These are phyloP conservation scores for Neosilurus hyrtlii DNA, from an alignment of 2,797 vertebrate genomes.

Conservation along the genomic window DNA sequence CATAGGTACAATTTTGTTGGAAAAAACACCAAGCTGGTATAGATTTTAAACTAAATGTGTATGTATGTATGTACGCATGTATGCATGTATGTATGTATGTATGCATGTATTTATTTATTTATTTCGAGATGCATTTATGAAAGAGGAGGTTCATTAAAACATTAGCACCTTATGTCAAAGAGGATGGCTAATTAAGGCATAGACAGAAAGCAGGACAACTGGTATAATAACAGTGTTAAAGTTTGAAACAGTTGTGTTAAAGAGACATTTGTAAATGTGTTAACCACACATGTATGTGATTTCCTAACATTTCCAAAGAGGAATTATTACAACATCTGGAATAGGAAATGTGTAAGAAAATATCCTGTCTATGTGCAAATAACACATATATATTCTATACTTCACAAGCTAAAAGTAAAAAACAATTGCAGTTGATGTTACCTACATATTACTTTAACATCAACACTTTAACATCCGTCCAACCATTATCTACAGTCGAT, in stretches of 20 bases:
- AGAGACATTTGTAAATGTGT: not conserved
- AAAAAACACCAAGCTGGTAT: not conserved
- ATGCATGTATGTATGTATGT: too few relatives aligned
- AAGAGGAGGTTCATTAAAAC: constrained; percentile 38
- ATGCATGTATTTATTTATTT: too few relatives aligned
- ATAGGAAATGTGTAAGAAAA: constrained; percentile 60
- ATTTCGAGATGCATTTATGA: not conserved
- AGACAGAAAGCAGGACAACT: constrained; percentile 61
- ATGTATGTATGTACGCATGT: too few relatives aligned
- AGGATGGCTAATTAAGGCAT: constrained; percentile 63
- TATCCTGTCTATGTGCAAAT: constrained; percentile 70
- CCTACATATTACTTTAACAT: not conserved
- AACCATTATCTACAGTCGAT: too few relatives aligned
- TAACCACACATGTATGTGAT: constrained; percentile 38
- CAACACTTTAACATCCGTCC: too few relatives aligned
- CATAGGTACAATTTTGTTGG: not conserved
- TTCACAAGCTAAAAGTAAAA: not conserved
- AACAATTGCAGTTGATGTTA: not conserved
- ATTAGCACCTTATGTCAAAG: constrained; percentile 55
- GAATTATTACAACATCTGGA: constrained; percentile 72
- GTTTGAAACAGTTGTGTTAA: not conserved
- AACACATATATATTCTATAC: constrained; percentile 70
- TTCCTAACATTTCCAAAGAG: constrained; percentile 70
- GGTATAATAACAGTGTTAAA: constrained; percentile 7
- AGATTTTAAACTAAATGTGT: too few relatives aligned